Evolutionary conservation across 2,888 invertebrate genomes (phyloP).

Genomic region (Erebia palarica): DNA sequence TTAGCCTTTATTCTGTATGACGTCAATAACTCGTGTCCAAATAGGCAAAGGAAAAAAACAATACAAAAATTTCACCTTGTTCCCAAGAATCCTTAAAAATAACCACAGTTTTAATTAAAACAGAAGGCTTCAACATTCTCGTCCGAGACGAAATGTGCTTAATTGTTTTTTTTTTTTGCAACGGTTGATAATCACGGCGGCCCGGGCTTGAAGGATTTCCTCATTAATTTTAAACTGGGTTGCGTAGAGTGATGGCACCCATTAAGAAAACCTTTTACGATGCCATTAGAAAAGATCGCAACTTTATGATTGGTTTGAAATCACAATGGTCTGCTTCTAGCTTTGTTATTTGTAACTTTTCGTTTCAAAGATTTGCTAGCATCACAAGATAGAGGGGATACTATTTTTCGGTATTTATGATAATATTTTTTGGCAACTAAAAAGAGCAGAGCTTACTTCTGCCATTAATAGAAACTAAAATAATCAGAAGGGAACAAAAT

Average conservation of each 20-base stretch:
- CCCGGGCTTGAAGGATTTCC: constrained; percentile 54
- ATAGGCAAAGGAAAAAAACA: constrained; percentile 10
- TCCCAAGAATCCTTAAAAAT: constrained; percentile 42
- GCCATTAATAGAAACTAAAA: too few relatives aligned
- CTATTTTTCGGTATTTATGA: too few relatives aligned
- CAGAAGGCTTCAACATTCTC: constrained; percentile 56
- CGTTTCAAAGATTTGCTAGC: not conserved
- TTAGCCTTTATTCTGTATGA: not conserved
- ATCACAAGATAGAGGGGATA: too few relatives aligned
- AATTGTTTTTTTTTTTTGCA: constrained; percentile 57
- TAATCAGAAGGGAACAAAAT: too few relatives aligned
- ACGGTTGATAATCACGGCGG: constrained; percentile 56
- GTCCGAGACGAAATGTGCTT: constrained; percentile 50
- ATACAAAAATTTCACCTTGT: constrained; percentile 11
- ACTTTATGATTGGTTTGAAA: constrained; percentile 14
- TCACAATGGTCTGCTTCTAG: constrained; percentile 10
- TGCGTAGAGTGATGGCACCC: constrained; percentile 47
- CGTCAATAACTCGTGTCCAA: not conserved
- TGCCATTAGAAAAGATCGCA: constrained; percentile 42
- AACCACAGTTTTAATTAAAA: constrained; percentile 61
- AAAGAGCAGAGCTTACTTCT: too few relatives aligned
- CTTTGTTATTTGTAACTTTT: constrained; percentile 6
- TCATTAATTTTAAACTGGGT: constrained; percentile 56
- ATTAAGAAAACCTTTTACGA: constrained; percentile 46
- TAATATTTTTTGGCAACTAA: too few relatives aligned